These are phyloP conservation scores for Rallus crepitans DNA, from an alignment of 2,797 vertebrate genomes.

Conservation along the genomic window DNA sequence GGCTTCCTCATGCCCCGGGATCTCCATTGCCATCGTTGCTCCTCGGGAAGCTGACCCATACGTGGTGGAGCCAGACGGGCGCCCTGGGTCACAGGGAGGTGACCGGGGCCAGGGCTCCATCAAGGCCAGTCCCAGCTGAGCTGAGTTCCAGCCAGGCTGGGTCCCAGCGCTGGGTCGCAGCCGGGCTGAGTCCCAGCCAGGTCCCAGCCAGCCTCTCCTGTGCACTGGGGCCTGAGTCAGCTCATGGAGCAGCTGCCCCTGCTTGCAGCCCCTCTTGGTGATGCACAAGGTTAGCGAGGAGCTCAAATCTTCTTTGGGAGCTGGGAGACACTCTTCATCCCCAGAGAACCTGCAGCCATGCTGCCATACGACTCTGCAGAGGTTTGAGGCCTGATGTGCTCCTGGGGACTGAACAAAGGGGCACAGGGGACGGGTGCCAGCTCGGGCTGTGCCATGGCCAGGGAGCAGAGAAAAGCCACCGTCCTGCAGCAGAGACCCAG, in stretches of 20 bases:
- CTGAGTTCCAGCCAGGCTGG: neutral
- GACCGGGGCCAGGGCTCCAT: too few relatives aligned
- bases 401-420: neutral
- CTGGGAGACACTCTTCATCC: neutral
- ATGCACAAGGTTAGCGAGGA: rapidly evolving
- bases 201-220: neutral
- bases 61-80: rapidly evolving
- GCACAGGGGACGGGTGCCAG: neutral
- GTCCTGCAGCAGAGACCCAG: neutral
- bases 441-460: rapidly evolving
- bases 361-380: neutral
- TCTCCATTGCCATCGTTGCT: rapidly evolving
- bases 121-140: neutral
- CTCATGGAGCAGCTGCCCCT: neutral
- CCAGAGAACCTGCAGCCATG: neutral
- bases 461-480: neutral
- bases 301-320: neutral
- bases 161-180: too few relatives aligned
- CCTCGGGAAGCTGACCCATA: neutral
- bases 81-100: neutral
- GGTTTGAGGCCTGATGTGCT: neutral
- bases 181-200: neutral
- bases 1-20: neutral
- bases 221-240: neutral
- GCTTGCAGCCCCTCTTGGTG: neutral